These are phyloP conservation scores for Drosophila tristis DNA, from an alignment of 1,140 invertebrate species.

Conservation along the genomic window DNA sequence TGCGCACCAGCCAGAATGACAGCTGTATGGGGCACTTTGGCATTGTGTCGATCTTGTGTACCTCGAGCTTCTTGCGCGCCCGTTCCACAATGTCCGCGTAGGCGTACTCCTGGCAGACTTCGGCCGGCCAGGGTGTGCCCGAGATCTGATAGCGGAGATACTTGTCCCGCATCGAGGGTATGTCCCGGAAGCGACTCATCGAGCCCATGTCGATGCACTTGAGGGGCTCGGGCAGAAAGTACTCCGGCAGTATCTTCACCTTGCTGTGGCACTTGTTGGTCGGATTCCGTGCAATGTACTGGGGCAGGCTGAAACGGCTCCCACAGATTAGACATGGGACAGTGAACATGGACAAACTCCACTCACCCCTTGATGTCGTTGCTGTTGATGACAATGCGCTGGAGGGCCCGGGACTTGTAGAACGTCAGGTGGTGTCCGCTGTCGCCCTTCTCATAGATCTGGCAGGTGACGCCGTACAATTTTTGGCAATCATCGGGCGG, in stretches of 20 bases:
- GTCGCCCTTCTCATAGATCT: slow-evolving; percentile 78
- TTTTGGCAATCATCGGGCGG: slow-evolving; percentile 58
- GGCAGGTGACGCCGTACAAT: slow-evolving; percentile 80
- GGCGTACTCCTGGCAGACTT: slow-evolving; percentile 89
- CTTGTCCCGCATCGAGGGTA: slow-evolving; percentile 66
- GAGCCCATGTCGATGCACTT: slow-evolving; percentile 85
- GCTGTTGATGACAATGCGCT: slow-evolving; percentile 73
- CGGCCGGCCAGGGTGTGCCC: slow-evolving; percentile 85
- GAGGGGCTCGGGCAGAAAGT: slow-evolving; percentile 84
- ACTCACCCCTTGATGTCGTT: slow-evolving; percentile 69
- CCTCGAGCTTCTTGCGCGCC: slow-evolving; percentile 69
- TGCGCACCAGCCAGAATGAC: slow-evolving; percentile 91
- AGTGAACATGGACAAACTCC: no score
- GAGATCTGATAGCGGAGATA: slow-evolving; percentile 84
- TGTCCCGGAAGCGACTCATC: slow-evolving; percentile 84
- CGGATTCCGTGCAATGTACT: slow-evolving; percentile 71
- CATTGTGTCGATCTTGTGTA: slow-evolving; percentile 84
- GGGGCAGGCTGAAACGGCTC: slow-evolving; percentile 46
- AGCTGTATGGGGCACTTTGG: slow-evolving; percentile 88
- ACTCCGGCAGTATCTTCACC: slow-evolving; percentile 89
- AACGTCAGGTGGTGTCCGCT: slow-evolving; percentile 57
- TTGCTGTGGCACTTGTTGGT: slow-evolving; percentile 84
- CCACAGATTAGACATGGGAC: neutral
- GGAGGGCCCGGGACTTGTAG: slow-evolving; percentile 75
- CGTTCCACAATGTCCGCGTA: slow-evolving; percentile 85